phyloP scores from a whole-genome alignment of 2,888 invertebrate species.

The Cistogaster globosa region DNA sequence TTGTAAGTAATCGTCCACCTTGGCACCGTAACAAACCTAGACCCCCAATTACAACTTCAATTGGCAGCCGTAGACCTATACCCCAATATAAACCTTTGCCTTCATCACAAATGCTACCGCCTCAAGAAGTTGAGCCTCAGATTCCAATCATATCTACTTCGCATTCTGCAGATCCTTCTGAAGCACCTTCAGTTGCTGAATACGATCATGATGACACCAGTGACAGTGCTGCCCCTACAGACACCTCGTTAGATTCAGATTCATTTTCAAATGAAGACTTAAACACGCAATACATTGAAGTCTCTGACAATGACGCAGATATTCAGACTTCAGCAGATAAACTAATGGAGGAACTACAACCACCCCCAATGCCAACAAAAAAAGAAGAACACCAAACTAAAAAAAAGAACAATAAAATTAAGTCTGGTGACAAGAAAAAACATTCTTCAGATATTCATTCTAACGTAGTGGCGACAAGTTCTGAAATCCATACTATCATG shows the following conservation, averaged over 20 bases:
- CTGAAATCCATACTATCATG: conserved; percentile 78
- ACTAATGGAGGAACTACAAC: conserved; percentile 73
- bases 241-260: conserved; percentile 79
- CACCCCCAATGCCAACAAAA: conserved; percentile 73
- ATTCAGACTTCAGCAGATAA: conserved; percentile 71
- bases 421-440: conserved; percentile 75
- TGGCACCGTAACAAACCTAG: conserved; percentile 87
- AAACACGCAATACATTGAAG: conserved; percentile 79
- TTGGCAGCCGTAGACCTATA: conserved; percentile 84
- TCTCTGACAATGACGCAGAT: conserved; percentile 77
- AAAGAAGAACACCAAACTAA: conserved; percentile 79
- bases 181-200: conserved; percentile 32
- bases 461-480: conserved; percentile 79
- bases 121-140: conserved; percentile 74
- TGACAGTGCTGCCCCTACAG: conserved; percentile 75
- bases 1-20: conserved; percentile 85
- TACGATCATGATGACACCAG: conserved; percentile 66
- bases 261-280: conserved; percentile 78
- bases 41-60: conserved; percentile 80
- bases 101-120: conserved; percentile 81
- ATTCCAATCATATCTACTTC: conserved; percentile 25
- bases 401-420: conserved; percentile 78
- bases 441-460: conserved; percentile 74
- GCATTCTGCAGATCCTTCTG: conserved; percentile 27
- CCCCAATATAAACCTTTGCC: conserved; percentile 87